Evolutionary conservation across 2,888 invertebrate species (phyloP).

Genomic region (Mimachlamys varia): DNA sequence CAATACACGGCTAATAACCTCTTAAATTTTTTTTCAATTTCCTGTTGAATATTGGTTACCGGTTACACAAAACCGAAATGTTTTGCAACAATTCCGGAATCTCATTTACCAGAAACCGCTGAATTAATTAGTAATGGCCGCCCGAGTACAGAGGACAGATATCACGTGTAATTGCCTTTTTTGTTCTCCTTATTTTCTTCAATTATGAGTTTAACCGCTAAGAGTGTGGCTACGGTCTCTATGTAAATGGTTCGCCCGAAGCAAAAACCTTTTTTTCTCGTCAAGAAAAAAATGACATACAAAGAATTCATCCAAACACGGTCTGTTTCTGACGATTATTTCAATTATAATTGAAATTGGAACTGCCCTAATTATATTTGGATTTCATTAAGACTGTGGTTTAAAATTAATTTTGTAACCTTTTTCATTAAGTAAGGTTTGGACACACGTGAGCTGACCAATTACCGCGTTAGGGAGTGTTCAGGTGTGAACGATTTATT

Average conservation of each 20-base stretch:
- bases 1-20: background rate
- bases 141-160: background rate
- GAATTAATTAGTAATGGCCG: conserved; percentile 28
- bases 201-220: conserved; percentile 11
- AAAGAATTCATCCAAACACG: background rate
- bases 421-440: background rate
- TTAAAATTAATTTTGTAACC: conserved; percentile 34
- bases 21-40: conserved; percentile 6
- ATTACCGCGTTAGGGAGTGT: background rate
- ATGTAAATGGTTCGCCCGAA: conserved; percentile 16
- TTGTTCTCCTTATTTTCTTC: background rate
- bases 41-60: conserved; percentile 8
- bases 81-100: conserved; percentile 29
- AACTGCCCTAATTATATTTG: background rate
- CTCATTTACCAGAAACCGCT: conserved; percentile 28
- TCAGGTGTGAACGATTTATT: background rate
- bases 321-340: background rate
- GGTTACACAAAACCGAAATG: background rate
- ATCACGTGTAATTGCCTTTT: background rate
- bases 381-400: conserved; percentile 20
- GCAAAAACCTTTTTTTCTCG: conserved; percentile 3
- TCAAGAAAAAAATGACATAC: conserved; percentile 4
- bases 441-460: conserved; percentile 12
- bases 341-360: conserved; percentile 18
- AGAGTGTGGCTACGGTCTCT: background rate